These are phyloP conservation scores for Acanthurus leucopareius DNA, from an alignment of 2,797 vertebrate genomes.

Conservation along the genomic window DNA sequence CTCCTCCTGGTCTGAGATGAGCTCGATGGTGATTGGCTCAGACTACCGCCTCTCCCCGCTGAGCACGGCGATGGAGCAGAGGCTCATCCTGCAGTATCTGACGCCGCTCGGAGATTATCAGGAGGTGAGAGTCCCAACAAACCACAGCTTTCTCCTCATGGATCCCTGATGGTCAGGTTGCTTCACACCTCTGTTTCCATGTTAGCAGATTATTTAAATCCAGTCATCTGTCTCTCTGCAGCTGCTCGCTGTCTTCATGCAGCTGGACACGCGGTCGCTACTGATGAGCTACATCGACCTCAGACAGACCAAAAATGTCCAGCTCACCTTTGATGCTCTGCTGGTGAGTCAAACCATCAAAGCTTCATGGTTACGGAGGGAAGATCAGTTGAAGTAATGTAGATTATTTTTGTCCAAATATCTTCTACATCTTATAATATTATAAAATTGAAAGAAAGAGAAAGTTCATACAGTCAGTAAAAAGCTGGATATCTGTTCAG, in stretches of 20 bases:
- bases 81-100: slow-evolving; percentile 96
- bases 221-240: slow-evolving; percentile 58
- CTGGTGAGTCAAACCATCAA: slow-evolving; percentile 85
- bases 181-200: too few relatives aligned
- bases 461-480: background rate
- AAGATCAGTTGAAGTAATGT: too few relatives aligned
- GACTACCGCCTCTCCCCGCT: slow-evolving; percentile 93
- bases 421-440: too few relatives aligned
- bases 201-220: too few relatives aligned
- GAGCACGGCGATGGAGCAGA: slow-evolving; percentile 93
- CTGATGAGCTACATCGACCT: slow-evolving; percentile 97
- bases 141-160: background rate
- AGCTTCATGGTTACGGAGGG: too few relatives aligned
- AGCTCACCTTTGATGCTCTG: slow-evolving; percentile 95
- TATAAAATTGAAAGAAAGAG: too few relatives aligned
- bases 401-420: too few relatives aligned
- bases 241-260: slow-evolving; percentile 96
- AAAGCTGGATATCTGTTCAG: background rate
- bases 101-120: slow-evolving; percentile 96
- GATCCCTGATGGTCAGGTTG: too few relatives aligned
- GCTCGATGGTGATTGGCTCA: slow-evolving; percentile 94
- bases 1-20: slow-evolving; percentile 96
- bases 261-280: slow-evolving; percentile 92
- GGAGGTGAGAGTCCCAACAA: slow-evolving; percentile 86
- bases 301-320: slow-evolving; percentile 90